Conservation (phyloP, 2,888 invertebrate genomes). For the Penaeus monodon region DNA sequence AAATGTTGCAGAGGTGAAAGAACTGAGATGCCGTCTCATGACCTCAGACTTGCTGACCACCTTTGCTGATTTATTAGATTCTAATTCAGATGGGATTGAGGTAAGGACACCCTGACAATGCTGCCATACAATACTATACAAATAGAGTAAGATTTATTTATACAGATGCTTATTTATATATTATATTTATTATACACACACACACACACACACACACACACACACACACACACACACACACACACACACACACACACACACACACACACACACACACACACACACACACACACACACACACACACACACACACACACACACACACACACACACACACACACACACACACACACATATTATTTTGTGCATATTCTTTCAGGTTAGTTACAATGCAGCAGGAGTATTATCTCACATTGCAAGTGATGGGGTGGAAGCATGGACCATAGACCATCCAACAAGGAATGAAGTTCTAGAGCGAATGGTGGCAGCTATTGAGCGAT, state of each 20-base stretch:
- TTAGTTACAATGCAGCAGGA: constrained; percentile 95
- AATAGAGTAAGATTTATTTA: too few species aligned
- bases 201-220: too few species aligned
- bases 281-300: too few species aligned
- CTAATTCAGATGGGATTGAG: constrained; percentile 93
- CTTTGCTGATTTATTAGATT: constrained; percentile 87
- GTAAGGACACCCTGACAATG: constrained; percentile 71
- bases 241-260: too few species aligned
- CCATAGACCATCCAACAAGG: constrained; percentile 79
- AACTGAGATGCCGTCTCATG: constrained; percentile 86
- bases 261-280: too few species aligned
- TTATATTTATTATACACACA: too few species aligned
- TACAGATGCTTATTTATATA: too few species aligned
- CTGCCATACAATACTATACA: too few species aligned
- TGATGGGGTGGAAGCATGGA: constrained; percentile 89
- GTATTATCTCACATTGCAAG: constrained; percentile 95
- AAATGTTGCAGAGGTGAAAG: constrained; percentile 94
- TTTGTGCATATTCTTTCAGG: constrained; percentile 71
- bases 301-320: too few species aligned
- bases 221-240: too few species aligned
- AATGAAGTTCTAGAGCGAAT: constrained; percentile 81
- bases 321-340: too few species aligned
- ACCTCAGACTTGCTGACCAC: constrained; percentile 72
- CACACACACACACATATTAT: neutral
- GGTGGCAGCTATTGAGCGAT: constrained; percentile 85